These are phyloP conservation scores for Xestia rhomboidea DNA, from an alignment of 2,888 invertebrate genomes.

Conservation along the genomic window DNA sequence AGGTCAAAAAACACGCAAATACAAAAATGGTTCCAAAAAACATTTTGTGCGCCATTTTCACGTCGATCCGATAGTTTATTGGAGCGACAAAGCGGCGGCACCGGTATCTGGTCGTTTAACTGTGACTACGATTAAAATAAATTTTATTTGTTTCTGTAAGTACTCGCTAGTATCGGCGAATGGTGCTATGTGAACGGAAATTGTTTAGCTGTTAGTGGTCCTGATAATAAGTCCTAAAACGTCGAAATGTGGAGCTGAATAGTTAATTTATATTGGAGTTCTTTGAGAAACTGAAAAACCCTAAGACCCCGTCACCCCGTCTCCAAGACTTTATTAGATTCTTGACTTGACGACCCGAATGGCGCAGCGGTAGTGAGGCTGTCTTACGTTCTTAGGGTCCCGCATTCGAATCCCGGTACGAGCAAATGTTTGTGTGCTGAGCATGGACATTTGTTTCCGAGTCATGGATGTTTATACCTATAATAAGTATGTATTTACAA, in stretches of 20 bases:
- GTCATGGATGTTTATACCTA: too few relatives aligned
- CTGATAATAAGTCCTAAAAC: conserved; percentile 25
- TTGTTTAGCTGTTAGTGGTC: conserved; percentile 12
- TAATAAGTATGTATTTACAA: too few relatives aligned
- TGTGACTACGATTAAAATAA: conserved; percentile 60
- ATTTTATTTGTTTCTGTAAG: conserved; percentile 56
- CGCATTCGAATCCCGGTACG: too few relatives aligned
- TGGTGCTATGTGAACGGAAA: conserved; percentile 22
- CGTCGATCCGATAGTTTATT: conserved; percentile 64
- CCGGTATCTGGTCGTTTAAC: conserved; percentile 56
- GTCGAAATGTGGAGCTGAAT: conserved; percentile 14
- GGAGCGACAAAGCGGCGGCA: conserved; percentile 55
- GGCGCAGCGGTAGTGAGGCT: too few relatives aligned
- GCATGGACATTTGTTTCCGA: too few relatives aligned
- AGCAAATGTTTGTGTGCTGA: too few relatives aligned
- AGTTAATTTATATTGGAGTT: conserved; percentile 20
- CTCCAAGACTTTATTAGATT: neutral
- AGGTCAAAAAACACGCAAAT: conserved; percentile 55
- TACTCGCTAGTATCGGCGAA: conserved; percentile 7
- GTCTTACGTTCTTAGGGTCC: too few relatives aligned
- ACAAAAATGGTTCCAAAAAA: conserved; percentile 62
- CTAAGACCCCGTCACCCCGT: too few relatives aligned
- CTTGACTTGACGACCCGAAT: too few relatives aligned
- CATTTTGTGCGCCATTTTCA: conserved; percentile 65
- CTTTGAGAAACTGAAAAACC: neutral